phyloP scores from a whole-genome alignment of 2,113 vertebrate genomes.

The human (Homo sapiens) region GRCh38 chrX:72846001-72846500 shows the following conservation, averaged over 20 bases:
- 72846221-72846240: not conserved
- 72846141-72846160: not conserved
- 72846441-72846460: not conserved
- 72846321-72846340: not conserved
- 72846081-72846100: not conserved
- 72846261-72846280: not conserved
- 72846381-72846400: not conserved
- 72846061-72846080: not conserved
- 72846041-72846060: not conserved
- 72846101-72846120: no score
- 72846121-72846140: no score
- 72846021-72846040: not conserved
- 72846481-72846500: not conserved
- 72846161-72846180: not conserved
- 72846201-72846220: not conserved
- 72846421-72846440: not conserved
- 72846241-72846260: not conserved
- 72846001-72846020: constrained; percentile 30
- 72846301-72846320: not conserved
- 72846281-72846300: not conserved
- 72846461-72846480: not conserved
- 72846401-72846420: not conserved
- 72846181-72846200: not conserved
- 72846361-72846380: not conserved
- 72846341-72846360: not conserved